Base-by-base conservation (phyloP, 2,797 vertebrate species). In the Artibeus jamaicensis region DNA sequence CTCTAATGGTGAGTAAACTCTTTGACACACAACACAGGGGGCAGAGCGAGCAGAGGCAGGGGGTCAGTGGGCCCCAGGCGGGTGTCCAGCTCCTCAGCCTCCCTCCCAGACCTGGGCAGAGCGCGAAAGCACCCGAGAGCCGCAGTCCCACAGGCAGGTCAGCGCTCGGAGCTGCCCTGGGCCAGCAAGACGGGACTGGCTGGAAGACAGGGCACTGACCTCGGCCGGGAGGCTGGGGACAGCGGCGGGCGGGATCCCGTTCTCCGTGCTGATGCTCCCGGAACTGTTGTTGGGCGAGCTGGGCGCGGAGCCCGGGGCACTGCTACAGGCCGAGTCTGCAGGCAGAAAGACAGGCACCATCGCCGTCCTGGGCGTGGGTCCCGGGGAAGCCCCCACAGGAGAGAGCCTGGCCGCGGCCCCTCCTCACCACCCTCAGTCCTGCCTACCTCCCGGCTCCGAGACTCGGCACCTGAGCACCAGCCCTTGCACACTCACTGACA, bases 261-360 rank as follows among this genome's bases (percentile, higher is more conserved):
- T 99, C 98, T 99, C 99, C 0, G 98, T 91, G 97, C 99, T 99
- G 98, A 99, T 99, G 97, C 99, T 99, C 98, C 99, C 99, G 96
- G 99, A 99, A 98, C 99, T 99, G 99, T 99, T 99, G 98, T 99
- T 99, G 73, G 99, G 99, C 44, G 99, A 99, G 97, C 99, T 99
- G 97, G 99, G 99, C 16, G 99, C 99, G 3, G 99, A 99, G 93
- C 99, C 99, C 1, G 99, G 99, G 89, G 99, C 99, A 8, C 99
- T 99, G 99, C 99, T 99, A 98, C 99, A 99, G 18, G 99, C 99
- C 0, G 99, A 99, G 93, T 99, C 99, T 99, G 97, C 3, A 9
- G 37, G n/a, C 22, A 12, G 29, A 77, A n/a, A 86, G 32, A 42
- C 18, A 37, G 3, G 0, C 0, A 42, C 7, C 39, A 7, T 42